phyloP scores from a whole-genome alignment of 92 coral and sea anemone genomes.

The Porites divaricata region DNA sequence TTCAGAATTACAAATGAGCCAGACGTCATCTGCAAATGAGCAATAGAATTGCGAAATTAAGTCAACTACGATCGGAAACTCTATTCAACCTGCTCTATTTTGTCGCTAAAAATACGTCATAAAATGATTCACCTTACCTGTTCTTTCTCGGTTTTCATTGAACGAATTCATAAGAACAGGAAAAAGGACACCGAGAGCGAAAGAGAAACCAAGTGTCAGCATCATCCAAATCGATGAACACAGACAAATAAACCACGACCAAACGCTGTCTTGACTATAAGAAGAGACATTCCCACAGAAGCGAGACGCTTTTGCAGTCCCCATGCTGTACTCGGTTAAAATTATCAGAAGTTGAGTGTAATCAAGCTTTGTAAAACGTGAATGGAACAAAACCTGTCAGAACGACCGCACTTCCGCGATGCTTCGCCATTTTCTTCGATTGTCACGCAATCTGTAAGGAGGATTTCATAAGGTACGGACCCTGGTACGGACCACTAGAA shows the following conservation, averaged over 20 bases:
- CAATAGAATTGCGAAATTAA: background rate
- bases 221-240: constrained; percentile 14
- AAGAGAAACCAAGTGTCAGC: constrained; percentile 3
- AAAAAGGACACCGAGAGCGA: constrained; percentile 15
- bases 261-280: constrained; percentile 19
- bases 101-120: background rate
- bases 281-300: constrained; percentile 2
- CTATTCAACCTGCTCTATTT: no score
- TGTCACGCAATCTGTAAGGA: no score
- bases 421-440: no score
- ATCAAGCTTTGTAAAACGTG: no score
- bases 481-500: no score
- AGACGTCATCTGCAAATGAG: background rate
- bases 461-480: no score
- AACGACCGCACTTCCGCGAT: no score
- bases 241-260: constrained; percentile 35
- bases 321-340: background rate
- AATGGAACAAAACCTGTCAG: no score
- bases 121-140: constrained; percentile 18
- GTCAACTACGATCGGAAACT: no score
- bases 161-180: constrained; percentile 26
- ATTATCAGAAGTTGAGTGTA: background rate
- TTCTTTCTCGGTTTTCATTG: constrained; percentile 28
- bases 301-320: background rate
- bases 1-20: background rate